These are phyloP conservation scores for Girardia tigrina DNA, from an alignment of 2,888 invertebrate species.

Conservation along the genomic window DNA sequence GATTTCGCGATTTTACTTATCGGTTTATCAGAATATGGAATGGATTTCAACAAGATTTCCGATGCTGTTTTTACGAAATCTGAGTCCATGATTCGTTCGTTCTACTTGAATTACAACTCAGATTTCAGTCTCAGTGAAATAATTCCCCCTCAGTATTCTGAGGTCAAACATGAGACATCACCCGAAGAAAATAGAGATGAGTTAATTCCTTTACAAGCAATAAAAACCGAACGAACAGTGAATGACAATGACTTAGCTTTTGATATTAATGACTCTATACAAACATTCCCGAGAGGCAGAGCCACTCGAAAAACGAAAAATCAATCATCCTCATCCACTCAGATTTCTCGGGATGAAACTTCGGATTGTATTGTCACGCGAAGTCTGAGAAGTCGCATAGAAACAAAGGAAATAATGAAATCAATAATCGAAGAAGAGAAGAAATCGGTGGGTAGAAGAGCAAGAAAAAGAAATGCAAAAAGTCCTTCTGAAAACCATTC, in stretches of 20 bases:
- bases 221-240: background rate
- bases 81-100: background rate
- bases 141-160: background rate
- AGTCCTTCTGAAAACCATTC: background rate
- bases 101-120: background rate
- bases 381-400: background rate
- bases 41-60: conserved; percentile 2
- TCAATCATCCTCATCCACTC: background rate
- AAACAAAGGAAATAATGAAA: conserved; percentile 4
- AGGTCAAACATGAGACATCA: background rate
- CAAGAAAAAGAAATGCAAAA: background rate
- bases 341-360: background rate
- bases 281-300: too few species aligned
- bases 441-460: background rate
- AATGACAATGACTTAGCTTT: background rate
- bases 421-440: background rate
- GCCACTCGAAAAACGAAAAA: too few species aligned
- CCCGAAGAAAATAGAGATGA: background rate
- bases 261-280: too few species aligned
- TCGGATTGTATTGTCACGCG: background rate
- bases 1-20: conserved; percentile 14
- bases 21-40: background rate
- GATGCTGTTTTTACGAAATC: conserved; percentile 1
- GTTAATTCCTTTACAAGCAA: background rate
- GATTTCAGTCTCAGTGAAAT: background rate